Conservation (phyloP, 2,797 vertebrate species). For the Lepidocolaptes lacrymiger region DNA sequence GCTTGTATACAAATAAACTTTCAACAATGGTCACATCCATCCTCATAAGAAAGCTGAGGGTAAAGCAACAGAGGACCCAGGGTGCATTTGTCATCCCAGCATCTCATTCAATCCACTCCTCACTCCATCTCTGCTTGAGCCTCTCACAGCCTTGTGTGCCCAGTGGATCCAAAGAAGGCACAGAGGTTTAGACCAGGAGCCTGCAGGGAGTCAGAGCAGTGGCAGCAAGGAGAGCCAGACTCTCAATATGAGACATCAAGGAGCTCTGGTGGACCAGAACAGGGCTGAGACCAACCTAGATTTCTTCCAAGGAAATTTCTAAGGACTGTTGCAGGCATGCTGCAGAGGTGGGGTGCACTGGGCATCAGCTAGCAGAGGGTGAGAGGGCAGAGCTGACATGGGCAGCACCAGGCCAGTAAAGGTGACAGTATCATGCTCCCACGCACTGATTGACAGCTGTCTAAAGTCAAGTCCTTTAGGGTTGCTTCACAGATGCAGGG, state of each 20-base stretch:
- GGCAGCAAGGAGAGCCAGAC: background rate
- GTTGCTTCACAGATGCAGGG: background rate
- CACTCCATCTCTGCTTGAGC: background rate
- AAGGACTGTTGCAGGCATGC: background rate
- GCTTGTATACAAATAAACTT: background rate
- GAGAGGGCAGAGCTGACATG: background rate
- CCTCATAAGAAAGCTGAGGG: background rate
- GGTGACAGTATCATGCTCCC: background rate
- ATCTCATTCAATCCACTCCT: background rate
- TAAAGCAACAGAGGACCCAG: background rate
- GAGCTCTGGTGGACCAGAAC: background rate
- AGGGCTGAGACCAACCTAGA: background rate
- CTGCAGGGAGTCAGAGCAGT: background rate
- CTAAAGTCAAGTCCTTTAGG: background rate
- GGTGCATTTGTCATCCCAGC: background rate
- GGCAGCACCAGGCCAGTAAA: background rate
- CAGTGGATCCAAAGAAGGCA: background rate
- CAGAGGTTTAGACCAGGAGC: background rate
- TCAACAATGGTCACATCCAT: background rate
- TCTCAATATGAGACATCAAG: fast-evolving
- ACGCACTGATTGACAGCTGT: background rate
- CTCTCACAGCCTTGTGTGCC: background rate
- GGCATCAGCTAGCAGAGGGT: background rate
- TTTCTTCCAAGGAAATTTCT: background rate
- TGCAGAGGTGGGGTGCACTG: background rate